These are phyloP conservation scores for Nipponia nippon DNA, from an alignment of 2,113 vertebrate species.

Conservation along the genomic window DNA sequence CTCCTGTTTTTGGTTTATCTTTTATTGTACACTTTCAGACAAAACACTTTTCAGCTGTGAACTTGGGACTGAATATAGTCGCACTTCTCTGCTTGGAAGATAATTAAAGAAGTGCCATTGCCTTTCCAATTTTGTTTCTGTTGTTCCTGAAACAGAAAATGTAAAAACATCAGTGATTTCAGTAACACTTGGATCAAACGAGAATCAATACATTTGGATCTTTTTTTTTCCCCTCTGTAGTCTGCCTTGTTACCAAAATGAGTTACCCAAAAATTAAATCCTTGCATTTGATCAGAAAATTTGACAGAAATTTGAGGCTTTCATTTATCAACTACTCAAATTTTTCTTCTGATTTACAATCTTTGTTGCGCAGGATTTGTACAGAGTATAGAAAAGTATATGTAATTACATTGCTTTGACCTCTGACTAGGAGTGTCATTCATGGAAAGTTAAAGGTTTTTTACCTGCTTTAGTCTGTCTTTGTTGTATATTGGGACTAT, in stretches of 20 bases:
- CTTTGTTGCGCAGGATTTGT: neutral
- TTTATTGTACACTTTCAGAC: neutral
- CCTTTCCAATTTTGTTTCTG: neutral
- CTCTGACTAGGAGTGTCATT: neutral
- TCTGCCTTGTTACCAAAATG: neutral
- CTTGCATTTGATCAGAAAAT: neutral
- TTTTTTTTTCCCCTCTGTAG: rapidly evolving
- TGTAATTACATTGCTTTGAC: neutral
- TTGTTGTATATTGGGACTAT: neutral
- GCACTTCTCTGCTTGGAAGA: neutral
- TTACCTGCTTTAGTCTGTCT: neutral
- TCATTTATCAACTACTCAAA: neutral
- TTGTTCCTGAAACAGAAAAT: neutral
- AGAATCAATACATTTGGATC: neutral
- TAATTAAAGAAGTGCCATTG: neutral
- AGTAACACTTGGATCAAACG: neutral
- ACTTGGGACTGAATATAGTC: neutral
- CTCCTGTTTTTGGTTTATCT: neutral
- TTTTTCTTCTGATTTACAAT: neutral
- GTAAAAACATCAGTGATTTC: neutral
- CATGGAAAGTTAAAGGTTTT: neutral
- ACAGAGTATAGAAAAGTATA: neutral
- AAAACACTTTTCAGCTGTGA: neutral
- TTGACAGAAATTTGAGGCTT: neutral
- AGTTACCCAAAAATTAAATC: neutral